phyloP scores from a whole-genome alignment of 2,888 invertebrate genomes.

The Drosophila maculinotata region DNA sequence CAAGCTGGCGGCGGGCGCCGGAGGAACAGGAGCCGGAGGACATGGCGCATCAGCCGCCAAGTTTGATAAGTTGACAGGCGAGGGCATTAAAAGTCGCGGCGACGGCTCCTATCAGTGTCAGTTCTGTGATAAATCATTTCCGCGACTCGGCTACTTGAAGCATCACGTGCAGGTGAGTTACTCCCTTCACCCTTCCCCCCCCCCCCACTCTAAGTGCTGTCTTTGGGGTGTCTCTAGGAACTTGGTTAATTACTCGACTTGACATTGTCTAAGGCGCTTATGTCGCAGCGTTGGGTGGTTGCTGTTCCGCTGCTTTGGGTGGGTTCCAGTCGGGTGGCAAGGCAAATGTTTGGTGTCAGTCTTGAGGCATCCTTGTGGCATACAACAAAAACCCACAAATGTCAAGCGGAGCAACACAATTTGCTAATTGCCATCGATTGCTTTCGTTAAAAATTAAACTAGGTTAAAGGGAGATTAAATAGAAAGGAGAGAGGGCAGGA shows the following conservation, averaged over 20 bases:
- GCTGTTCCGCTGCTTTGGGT: not conserved
- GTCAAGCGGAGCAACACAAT: conserved; percentile 19
- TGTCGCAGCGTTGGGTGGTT: conserved; percentile 31
- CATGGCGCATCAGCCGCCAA: conserved; percentile 52
- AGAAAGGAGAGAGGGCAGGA: not conserved
- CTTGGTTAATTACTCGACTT: conserved; percentile 47
- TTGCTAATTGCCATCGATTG: conserved; percentile 35
- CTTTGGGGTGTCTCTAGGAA: conserved; percentile 35
- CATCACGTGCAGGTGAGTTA: conserved; percentile 94
- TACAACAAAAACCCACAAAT: conserved; percentile 19
- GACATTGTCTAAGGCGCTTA: conserved; percentile 53
- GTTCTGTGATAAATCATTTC: conserved; percentile 96
- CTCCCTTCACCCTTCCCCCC: not conserved
- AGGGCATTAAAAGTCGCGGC: conserved; percentile 84
- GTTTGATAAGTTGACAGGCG: conserved; percentile 85
- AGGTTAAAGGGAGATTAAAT: not conserved
- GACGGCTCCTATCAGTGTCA: conserved; percentile 95
- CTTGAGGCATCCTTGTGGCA: conserved; percentile 2
- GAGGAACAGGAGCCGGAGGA: conserved; percentile 74
- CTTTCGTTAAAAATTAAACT: not conserved
- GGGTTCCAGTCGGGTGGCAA: conserved; percentile 2
- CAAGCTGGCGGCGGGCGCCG: conserved; percentile 48
- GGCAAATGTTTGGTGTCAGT: conserved; percentile 21
- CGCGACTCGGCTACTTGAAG: conserved; percentile 93
- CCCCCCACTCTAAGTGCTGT: not conserved